These are phyloP conservation scores for Flexamia atlantica DNA, from an alignment of 2,888 invertebrate species.

Conservation along the genomic window DNA sequence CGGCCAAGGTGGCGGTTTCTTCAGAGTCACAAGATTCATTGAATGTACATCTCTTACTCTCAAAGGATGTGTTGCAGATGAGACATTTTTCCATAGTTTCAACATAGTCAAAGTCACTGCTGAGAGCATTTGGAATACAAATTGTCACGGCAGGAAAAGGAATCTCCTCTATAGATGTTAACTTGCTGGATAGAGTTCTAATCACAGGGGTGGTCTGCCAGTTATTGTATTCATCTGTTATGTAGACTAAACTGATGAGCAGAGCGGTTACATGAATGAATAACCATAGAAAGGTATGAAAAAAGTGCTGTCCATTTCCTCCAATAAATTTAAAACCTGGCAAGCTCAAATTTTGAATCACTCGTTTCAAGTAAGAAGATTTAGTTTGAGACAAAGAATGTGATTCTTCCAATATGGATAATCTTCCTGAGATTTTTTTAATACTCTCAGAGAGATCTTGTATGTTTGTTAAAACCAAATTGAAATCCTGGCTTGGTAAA, in stretches of 20 bases:
- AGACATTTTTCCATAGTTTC: not conserved
- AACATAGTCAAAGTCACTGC: not conserved
- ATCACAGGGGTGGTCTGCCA: conserved; percentile 16
- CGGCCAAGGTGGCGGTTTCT: not conserved
- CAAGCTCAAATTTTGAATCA: not conserved
- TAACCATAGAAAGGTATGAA: not conserved
- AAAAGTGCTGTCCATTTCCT: not conserved
- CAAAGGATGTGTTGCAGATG: not conserved
- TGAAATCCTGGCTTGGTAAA: not conserved
- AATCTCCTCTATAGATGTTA: not conserved
- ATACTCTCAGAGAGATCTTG: not conserved
- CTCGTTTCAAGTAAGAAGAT: not conserved
- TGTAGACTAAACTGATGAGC: not conserved
- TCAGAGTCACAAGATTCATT: not conserved
- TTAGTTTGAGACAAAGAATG: not conserved
- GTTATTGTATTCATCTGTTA: not conserved
- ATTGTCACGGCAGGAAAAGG: conserved; percentile 2
- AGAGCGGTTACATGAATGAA: not conserved
- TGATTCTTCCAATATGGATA: not conserved
- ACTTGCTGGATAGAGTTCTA: not conserved
- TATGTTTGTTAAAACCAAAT: too few species aligned
- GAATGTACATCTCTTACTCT: not conserved
- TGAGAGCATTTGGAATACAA: not conserved
- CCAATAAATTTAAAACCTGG: not conserved
- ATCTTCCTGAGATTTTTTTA: not conserved